phyloP scores from a whole-genome alignment of 2,888 invertebrate genomes.

The Thyatira batis region DNA sequence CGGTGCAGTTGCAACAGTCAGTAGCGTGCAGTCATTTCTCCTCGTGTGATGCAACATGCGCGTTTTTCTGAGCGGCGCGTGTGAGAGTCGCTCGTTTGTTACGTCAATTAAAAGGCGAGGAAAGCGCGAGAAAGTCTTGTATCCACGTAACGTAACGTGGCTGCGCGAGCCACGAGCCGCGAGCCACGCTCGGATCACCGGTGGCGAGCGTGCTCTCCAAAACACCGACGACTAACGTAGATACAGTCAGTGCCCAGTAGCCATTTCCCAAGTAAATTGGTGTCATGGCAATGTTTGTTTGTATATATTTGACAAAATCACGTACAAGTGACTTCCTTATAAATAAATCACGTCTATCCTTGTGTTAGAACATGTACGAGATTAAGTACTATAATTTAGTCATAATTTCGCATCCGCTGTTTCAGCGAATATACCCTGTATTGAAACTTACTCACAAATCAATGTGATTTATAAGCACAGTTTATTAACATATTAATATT shows the following conservation, averaged over 20 bases:
- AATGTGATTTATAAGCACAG: neutral
- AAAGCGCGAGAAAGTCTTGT: slow-evolving; percentile 77
- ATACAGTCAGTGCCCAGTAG: slow-evolving; percentile 11
- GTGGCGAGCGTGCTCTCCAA: slow-evolving; percentile 41
- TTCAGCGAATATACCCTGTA: neutral
- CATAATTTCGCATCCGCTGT: too few species aligned
- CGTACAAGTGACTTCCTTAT: slow-evolving; percentile 20
- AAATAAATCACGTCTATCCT: neutral
- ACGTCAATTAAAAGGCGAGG: slow-evolving; percentile 79
- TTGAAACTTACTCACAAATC: neutral
- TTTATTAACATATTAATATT: too few species aligned
- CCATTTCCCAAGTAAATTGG: slow-evolving; percentile 47
- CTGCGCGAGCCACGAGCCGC: slow-evolving; percentile 27
- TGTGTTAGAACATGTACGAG: neutral
- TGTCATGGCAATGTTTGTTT: slow-evolving; percentile 75
- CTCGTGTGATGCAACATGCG: slow-evolving; percentile 74
- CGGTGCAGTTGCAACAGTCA: slow-evolving; percentile 71
- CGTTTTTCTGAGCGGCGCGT: slow-evolving; percentile 72
- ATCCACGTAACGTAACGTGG: slow-evolving; percentile 73
- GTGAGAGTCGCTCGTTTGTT: slow-evolving; percentile 77
- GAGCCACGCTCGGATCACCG: neutral
- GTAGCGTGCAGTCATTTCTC: slow-evolving; percentile 79
- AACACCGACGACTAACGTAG: slow-evolving; percentile 34
- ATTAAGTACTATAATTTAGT: neutral
- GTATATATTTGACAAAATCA: slow-evolving; percentile 61